Base-by-base conservation (phyloP, 2,888 invertebrate genomes). In the Crepidodera aurea region DNA sequence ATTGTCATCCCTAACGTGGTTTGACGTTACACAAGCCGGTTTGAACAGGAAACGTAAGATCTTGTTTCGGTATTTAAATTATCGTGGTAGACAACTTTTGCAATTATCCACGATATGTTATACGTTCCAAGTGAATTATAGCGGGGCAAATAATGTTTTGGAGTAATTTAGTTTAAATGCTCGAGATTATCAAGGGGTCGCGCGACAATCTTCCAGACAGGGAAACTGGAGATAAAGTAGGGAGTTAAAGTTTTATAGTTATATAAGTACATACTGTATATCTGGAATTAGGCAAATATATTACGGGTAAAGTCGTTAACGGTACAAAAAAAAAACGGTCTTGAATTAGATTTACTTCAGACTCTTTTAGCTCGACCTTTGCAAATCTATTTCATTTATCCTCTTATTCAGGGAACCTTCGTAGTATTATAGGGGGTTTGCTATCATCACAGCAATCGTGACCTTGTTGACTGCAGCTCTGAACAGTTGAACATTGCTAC, bases 161-260 rank as follows among this genome's bases (percentile, higher is more conserved):
- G 67, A 71, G 74, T 71, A 73, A 73, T 74, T 74, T 69, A 65
- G 69, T 71, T 73, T 73, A 73, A 74, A 73, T 73, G 73, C 69
- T 66, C 51, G 68, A 70, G 69, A 73, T 74, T 72, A 71, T 69
- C 69, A 68, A 70, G 40, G 40, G 68, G 67, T 71, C 66, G 59
- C 48, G 48, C 58, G 60, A 64, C 67, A 67, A 65, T 68, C 65
- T 69, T 69, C 62, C 66, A 54, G 59, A 54, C 54, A 29, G 25
- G 12, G 13, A 53, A 40, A 37, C 25, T 12, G 13, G 51, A n/a
- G 51, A 22, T 34, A 22, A 51, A 25, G 22, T 50, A 50, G 34
- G 34, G 39, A 25, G 7, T 39, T 22, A 13, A 6, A 39, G 19
- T 51, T 44, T 3, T 6, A 39, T 42, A 18, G 15, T 42, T 44